Percentiles rank a stretch among this genome's conserved stretches.
Conservation (phyloP, 2,888 invertebrate species). For the Julus scanicus region DNA sequence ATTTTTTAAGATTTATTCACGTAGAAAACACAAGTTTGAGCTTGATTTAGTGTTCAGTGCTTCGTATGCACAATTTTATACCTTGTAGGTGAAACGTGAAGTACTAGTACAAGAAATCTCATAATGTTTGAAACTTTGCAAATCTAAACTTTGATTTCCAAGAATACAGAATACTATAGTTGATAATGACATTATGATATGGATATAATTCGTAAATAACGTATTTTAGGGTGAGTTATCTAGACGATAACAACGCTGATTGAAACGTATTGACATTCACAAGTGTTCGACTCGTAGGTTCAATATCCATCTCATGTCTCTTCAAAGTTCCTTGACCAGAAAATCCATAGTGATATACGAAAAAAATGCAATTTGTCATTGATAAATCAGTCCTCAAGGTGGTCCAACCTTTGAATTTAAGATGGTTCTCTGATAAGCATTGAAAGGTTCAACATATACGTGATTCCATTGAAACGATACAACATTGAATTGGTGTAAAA, state of each 20-base stretch:
- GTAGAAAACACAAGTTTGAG: neutral
- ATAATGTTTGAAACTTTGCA: no score
- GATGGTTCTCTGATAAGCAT: neutral
- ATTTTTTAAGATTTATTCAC: neutral
- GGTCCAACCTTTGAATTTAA: neutral
- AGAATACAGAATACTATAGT: no score
- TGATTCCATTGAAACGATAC: neutral
- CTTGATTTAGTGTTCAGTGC: neutral
- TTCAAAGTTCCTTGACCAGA: slow-evolving; percentile 24
- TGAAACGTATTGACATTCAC: slow-evolving; percentile 30
- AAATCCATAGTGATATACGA: neutral
- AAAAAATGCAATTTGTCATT: neutral
- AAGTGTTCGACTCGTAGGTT: neutral
- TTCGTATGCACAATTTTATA: no score
- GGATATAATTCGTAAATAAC: neutral
- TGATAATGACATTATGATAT: neutral
- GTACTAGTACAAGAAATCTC: no score
- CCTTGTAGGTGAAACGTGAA: no score
- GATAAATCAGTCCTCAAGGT: neutral
- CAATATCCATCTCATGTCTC: slow-evolving; percentile 16
- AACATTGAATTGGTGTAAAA: neutral
- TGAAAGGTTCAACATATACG: neutral
- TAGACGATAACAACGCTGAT: neutral
- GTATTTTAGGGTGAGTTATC: neutral
- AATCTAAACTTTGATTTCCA: no score